Evolutionary conservation across 1,140 invertebrate genomes (phyloP).

Genomic region (Drosophila azteca): DNA sequence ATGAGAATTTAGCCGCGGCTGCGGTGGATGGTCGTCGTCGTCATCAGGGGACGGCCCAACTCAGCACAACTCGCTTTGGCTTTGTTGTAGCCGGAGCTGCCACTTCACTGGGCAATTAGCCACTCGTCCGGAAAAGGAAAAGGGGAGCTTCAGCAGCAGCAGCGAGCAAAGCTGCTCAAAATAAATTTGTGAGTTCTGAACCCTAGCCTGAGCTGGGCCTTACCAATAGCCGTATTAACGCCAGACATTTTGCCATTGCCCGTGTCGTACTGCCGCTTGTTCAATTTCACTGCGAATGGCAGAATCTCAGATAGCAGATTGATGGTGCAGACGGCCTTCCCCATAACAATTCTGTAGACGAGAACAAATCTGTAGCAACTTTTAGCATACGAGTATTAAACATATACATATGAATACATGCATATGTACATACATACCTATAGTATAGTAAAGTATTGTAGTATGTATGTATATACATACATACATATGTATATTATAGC

Average conservation of each 20-base stretch:
- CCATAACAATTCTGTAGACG: too few species aligned
- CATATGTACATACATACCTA: too few species aligned
- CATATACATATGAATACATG: too few species aligned
- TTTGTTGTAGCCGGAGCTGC: slow-evolving; percentile 41
- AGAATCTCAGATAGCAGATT: neutral
- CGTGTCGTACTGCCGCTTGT: slow-evolving; percentile 6
- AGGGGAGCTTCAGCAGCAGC: slow-evolving; percentile 62
- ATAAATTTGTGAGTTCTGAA: slow-evolving; percentile 59
- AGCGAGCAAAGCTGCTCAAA: slow-evolving; percentile 37
- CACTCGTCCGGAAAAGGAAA: slow-evolving; percentile 72
- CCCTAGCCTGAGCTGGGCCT: slow-evolving; percentile 32
- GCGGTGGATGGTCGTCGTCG: slow-evolving; percentile 62
- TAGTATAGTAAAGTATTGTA: too few species aligned
- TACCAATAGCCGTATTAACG: slow-evolving; percentile 34
- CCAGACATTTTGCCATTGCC: slow-evolving; percentile 15
- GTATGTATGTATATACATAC: too few species aligned
- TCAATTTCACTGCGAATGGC: slow-evolving; percentile 24
- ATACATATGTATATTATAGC: too few species aligned
- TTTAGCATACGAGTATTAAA: too few species aligned
- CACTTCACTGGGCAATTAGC: slow-evolving; percentile 78
- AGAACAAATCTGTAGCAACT: too few species aligned
- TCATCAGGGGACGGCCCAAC: slow-evolving; percentile 26
- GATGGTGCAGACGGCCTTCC: too few species aligned
- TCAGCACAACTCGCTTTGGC: slow-evolving; percentile 23
- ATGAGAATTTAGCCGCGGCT: slow-evolving; percentile 59